phyloP scores from a whole-genome alignment of 2,113 vertebrate genomes.

The Lasiurus borealis region DNA sequence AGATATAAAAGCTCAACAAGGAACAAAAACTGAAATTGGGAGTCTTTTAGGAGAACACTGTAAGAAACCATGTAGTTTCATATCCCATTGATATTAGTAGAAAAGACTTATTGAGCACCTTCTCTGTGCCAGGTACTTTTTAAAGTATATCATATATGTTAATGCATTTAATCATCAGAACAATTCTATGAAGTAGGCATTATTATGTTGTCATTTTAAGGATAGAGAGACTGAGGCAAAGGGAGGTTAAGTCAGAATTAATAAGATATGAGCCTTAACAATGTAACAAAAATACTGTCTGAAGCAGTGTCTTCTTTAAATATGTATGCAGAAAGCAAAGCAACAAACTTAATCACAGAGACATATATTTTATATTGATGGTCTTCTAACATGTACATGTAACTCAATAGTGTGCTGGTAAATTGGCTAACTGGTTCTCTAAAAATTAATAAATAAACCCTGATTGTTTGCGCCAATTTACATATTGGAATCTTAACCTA shows the following conservation, averaged over 20 bases:
- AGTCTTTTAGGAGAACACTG: neutral
- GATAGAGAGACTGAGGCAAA: neutral
- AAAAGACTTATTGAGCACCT: neutral
- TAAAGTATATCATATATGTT: neutral
- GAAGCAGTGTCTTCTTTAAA: neutral
- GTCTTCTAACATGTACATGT: neutral
- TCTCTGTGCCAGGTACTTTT: neutral
- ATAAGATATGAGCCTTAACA: neutral
- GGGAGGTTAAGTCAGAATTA: neutral
- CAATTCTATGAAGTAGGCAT: neutral
- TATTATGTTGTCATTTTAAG: neutral
- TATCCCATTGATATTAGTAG: neutral
- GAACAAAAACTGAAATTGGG: slow-evolving; percentile 31
- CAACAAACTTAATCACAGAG: slow-evolving; percentile 39
- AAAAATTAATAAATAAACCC: neutral
- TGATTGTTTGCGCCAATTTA: neutral
- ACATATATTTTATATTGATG: neutral
- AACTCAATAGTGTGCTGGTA: neutral
- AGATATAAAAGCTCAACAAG: neutral
- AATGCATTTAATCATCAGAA: neutral
- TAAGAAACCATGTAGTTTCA: neutral
- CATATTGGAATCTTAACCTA: neutral
- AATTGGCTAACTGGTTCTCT: neutral
- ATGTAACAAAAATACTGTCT: neutral
- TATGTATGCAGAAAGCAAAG: neutral